Conservation (phyloP, 2,797 vertebrate genomes). For the Tenualosa thibaudeaui region DNA sequence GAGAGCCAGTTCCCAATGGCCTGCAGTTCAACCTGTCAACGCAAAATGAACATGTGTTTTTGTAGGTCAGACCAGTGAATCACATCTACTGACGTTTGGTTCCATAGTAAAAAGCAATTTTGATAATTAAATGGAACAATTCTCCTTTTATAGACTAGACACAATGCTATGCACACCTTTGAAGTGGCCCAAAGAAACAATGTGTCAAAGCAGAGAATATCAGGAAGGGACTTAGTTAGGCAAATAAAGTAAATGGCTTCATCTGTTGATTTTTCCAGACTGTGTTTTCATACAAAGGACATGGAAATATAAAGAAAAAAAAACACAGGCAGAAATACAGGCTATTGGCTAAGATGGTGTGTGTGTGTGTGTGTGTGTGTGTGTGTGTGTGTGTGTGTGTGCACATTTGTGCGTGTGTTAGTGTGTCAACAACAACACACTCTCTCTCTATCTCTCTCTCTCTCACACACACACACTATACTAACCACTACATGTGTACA, state of each 20-base stretch:
- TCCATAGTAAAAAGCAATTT: neutral
- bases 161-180: neutral
- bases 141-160: neutral
- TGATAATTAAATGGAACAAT: neutral
- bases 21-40: neutral
- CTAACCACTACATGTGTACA: neutral
- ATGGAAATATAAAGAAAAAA: neutral
- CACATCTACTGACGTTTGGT: neutral
- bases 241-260: neutral
- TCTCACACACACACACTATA: neutral
- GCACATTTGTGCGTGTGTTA: no score
- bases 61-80: neutral
- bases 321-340: neutral
- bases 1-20: neutral
- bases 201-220: neutral
- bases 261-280: neutral
- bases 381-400: neutral
- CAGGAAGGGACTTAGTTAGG: neutral
- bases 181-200: neutral
- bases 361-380: neutral
- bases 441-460: no score
- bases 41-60: slow-evolving; percentile 2
- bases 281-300: neutral
- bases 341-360: no score
- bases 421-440: neutral